Conservation (phyloP, 1,140 invertebrate species). For the Cherax destructor region DNA sequence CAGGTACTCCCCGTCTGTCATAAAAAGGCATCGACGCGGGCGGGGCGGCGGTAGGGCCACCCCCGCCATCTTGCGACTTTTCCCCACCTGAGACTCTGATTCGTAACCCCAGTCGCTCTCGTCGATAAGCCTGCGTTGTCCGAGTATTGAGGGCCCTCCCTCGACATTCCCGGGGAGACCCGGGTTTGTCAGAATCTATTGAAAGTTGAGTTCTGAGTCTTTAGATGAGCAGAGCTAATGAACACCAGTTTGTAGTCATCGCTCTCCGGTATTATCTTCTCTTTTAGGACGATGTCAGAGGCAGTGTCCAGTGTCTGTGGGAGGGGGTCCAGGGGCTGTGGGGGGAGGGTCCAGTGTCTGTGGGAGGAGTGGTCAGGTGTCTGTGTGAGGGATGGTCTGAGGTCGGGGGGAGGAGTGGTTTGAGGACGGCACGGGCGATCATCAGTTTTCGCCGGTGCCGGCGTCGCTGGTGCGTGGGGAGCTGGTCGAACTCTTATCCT, state of each 20-base stretch:
- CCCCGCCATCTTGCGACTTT: background rate
- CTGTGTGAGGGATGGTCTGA: constrained; percentile 64
- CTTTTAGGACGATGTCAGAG: constrained; percentile 72
- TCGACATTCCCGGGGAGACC: constrained; percentile 49
- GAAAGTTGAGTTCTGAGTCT: constrained; percentile 73
- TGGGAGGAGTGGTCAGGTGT: background rate
- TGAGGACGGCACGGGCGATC: constrained; percentile 17
- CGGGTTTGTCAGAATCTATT: constrained; percentile 64
- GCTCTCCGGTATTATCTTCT: constrained; percentile 76
- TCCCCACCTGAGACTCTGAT: constrained; percentile 48
- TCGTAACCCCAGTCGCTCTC: constrained; percentile 73
- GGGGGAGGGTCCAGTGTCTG: background rate
- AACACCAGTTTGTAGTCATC: constrained; percentile 92
- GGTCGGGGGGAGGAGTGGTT: constrained; percentile 14
- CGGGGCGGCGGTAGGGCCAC: constrained; percentile 73
- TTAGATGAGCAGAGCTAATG: constrained; percentile 85
- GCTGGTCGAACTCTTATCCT: constrained; percentile 2
- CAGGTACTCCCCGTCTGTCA: constrained; percentile 81
- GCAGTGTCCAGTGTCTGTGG: constrained; percentile 65
- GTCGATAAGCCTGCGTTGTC: constrained; percentile 72
- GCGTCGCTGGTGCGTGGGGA: constrained; percentile 55
- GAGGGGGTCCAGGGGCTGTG: background rate
- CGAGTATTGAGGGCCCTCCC: constrained; percentile 67
- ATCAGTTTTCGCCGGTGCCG: constrained; percentile 13
- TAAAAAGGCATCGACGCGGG: constrained; percentile 84